Evolutionary conservation across 2,797 vertebrate species (phyloP), one percentile per base, ranked within the genome.

Genomic region (Balearica regulorum): DNA sequence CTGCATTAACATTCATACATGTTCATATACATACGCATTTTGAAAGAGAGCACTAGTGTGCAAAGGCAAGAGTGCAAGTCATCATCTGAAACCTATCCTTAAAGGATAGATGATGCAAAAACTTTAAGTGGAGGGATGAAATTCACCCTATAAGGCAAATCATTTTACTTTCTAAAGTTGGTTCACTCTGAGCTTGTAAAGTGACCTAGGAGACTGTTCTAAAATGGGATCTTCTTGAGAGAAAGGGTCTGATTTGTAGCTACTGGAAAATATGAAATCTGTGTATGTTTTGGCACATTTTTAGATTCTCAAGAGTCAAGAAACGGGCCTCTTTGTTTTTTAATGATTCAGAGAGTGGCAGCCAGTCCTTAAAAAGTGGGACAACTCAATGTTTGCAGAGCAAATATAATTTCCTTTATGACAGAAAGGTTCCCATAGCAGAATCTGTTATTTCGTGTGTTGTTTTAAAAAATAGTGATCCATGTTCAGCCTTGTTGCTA

Each of bases 251-350:
- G 92, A 96, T 96, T 91, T 95, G 94, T 83, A 93, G 83, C 94
- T 97, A 93, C 95, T 96, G 96, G 97, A 97, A 97, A 97, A 94
- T 96, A 97, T 97, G 94, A 96, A 96, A 87, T 89, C 77, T 80
- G 5, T 97, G 97, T 97, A 51, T 97, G 43, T 83, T 96, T 97
- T 97, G 97, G 96, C 96, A 97, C 80, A 92, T 95, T 57, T 84
- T 90, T 72, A 80, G 78, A 91, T 90, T 95, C 93, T 93, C 85
- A 92, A 89, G 78, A 96, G 82, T 94, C 84, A 70, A 97, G 86
- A 85, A 96, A 90, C 0, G 1, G 75, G 41, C 62, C 70, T 90
- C 70, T 78, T 16, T 95, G 75, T 90, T 95, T 95, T 93, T 71
- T 66, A 89, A 85, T 95, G 96, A 96, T 96, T 97, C 96, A 96